Evolutionary conservation across 2,888 invertebrate species (phyloP).

Genomic region (Notodonta ziczac): DNA sequence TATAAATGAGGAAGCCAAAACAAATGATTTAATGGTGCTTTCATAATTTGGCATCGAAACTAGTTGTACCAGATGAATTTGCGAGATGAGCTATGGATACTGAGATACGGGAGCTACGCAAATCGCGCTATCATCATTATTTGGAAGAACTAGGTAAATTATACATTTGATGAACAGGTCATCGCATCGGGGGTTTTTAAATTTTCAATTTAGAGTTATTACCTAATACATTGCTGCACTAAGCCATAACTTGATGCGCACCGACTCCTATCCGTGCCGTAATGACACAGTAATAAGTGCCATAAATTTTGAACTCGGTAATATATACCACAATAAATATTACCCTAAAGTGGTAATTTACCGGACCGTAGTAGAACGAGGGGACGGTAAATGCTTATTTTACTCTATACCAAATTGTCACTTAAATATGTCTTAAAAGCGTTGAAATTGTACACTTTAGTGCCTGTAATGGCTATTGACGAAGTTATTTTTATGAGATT

Average conservation of each 20-base stretch:
- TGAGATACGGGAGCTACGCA: too few species aligned
- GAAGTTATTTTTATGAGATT: conserved; percentile 55
- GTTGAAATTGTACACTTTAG: conserved; percentile 47
- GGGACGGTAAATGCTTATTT: conserved; percentile 54
- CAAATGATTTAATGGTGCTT: too few species aligned
- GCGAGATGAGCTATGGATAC: too few species aligned
- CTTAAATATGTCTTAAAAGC: conserved; percentile 55
- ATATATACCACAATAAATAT: conserved; percentile 65
- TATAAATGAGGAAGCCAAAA: too few species aligned
- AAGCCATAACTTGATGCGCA: conserved; percentile 13
- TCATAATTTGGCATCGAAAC: too few species aligned
- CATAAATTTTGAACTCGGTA: conserved; percentile 67
- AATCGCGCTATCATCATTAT: too few species aligned
- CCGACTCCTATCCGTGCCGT: conserved; percentile 33
- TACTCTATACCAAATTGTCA: conserved; percentile 52
- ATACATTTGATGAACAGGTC: too few species aligned
- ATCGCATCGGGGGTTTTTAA: too few species aligned
- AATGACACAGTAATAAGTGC: conserved; percentile 55
- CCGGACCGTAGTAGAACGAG: conserved; percentile 36
- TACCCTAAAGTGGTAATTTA: conserved; percentile 67
- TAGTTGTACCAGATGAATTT: too few species aligned
- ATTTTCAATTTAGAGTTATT: too few species aligned
- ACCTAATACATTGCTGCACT: conserved; percentile 23
- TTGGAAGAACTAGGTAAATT: too few species aligned
- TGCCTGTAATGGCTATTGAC: conserved; percentile 52